A percentile compares a stretch with the other conserved stretches of the same genome.
These are phyloP conservation scores for Peribatodes rhomboidaria DNA, from an alignment of 2,888 invertebrate species.

Conservation along the genomic window DNA sequence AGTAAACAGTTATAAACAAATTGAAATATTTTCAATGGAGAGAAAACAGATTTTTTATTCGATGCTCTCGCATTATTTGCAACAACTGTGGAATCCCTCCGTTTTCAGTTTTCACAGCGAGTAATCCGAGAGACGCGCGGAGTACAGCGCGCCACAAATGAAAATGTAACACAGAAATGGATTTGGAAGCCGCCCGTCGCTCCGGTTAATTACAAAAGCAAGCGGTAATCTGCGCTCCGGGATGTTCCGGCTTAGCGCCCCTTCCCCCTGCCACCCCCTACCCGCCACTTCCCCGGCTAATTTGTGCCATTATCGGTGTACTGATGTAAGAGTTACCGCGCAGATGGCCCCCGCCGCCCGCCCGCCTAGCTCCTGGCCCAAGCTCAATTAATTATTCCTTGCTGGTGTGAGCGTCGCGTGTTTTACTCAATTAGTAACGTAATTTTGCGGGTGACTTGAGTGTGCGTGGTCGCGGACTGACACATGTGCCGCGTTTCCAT, in stretches of 20 bases:
- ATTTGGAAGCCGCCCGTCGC: constrained; percentile 87
- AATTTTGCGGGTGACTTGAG: constrained; percentile 86
- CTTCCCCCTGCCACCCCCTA: constrained; percentile 72
- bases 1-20: constrained; percentile 64
- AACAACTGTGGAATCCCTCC: constrained; percentile 61
- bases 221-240: constrained; percentile 87
- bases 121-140: constrained; percentile 73
- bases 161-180: constrained; percentile 87
- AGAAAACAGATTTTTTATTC: constrained; percentile 31
- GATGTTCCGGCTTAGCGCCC: constrained; percentile 86
- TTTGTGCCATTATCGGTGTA: constrained; percentile 87
- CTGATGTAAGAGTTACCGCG: constrained; percentile 87
- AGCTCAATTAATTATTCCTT: constrained; percentile 86
- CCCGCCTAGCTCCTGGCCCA: constrained; percentile 70
- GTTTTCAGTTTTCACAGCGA: constrained; percentile 70
- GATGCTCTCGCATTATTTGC: constrained; percentile 59
- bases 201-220: constrained; percentile 87
- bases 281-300: constrained; percentile 84
- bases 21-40: constrained; percentile 58
- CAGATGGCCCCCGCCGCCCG: constrained; percentile 75
- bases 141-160: constrained; percentile 82
- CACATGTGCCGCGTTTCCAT: constrained; percentile 67
- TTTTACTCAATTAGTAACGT: constrained; percentile 87
- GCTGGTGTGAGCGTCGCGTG: constrained; percentile 86
- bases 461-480: constrained; percentile 77